Evolutionary conservation across 2,113 vertebrate species (phyloP).

Genomic region (Eupsittula cactorum): DNA sequence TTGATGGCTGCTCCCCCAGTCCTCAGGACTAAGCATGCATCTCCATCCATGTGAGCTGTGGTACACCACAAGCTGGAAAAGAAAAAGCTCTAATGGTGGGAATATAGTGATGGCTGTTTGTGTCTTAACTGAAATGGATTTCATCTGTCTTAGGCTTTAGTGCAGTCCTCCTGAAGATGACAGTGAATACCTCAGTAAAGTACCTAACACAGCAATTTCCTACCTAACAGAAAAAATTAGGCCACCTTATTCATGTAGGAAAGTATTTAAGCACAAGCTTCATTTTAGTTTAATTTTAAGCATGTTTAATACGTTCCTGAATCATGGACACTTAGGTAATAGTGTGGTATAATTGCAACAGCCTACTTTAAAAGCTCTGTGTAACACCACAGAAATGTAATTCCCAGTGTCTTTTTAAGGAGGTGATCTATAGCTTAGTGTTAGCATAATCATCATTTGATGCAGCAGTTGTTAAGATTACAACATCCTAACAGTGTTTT

Average conservation of each 20-base stretch:
- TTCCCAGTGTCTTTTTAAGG: constrained; percentile 52
- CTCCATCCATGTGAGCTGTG: background rate
- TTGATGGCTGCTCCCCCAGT: fast-evolving
- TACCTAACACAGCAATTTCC: background rate
- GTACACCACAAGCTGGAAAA: fast-evolving
- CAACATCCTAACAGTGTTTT: constrained; percentile 8
- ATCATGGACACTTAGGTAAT: constrained; percentile 49
- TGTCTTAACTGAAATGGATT: background rate
- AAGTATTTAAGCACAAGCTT: constrained; percentile 24
- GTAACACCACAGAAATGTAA: constrained; percentile 25
- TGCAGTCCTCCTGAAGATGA: background rate
- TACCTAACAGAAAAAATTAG: background rate
- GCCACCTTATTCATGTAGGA: background rate
- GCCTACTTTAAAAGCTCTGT: constrained; percentile 16
- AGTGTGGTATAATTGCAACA: constrained; percentile 41
- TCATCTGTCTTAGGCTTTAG: background rate
- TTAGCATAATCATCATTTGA: constrained; percentile 62
- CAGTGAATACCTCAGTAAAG: background rate
- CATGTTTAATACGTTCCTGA: constrained; percentile 28
- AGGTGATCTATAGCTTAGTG: constrained; percentile 47
- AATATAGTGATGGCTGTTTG: background rate
- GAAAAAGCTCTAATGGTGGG: background rate
- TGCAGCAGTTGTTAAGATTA: constrained; percentile 30
- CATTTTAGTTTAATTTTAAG: constrained; percentile 55
- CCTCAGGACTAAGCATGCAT: background rate